A percentile compares a stretch with the other conserved stretches of the same genome.
Evolutionary conservation across 2,113 vertebrate genomes (phyloP).

Genomic region (Isichthys henryi): DNA sequence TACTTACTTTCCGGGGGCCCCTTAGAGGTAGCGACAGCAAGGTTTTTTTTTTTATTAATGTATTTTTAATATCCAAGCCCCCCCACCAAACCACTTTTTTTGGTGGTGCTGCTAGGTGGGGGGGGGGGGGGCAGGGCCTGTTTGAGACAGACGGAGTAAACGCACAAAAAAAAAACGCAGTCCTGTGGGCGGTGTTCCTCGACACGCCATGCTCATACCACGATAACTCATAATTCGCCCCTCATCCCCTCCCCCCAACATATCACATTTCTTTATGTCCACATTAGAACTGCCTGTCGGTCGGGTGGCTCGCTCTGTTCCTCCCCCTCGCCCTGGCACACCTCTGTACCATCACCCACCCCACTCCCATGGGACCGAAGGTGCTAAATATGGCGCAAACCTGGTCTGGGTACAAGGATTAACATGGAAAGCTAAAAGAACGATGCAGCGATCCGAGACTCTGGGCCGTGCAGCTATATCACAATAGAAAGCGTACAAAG

Average conservation of each 20-base stretch:
- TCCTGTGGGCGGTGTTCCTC: background rate
- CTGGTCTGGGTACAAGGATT: background rate
- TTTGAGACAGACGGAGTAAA: background rate
- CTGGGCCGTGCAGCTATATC: background rate
- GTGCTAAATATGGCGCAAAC: background rate
- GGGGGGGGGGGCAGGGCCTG: background rate
- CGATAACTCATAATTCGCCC: conserved; percentile 24
- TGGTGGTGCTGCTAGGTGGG: conserved; percentile 10
- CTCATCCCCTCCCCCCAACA: conserved; percentile 24
- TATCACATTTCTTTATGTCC: conserved; percentile 25
- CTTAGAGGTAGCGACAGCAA: conserved; percentile 21
- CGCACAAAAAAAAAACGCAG: background rate
- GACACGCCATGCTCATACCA: conserved; percentile 13
- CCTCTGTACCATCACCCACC: background rate
- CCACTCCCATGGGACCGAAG: background rate
- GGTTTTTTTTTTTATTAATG: conserved; percentile 23
- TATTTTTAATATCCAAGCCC: conserved; percentile 21
- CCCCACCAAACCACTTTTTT: conserved; percentile 10
- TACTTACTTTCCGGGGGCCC: conserved; percentile 22
- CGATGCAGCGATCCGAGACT: background rate
- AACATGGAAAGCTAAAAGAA: background rate
- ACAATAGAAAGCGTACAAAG: background rate
- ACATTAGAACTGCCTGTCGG: conserved; percentile 29
- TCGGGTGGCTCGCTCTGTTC: background rate
- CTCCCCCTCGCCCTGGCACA: background rate